Evolutionary conservation across 2,113 vertebrate genomes (phyloP).

Genomic region (Anseranas semipalmata): DNA sequence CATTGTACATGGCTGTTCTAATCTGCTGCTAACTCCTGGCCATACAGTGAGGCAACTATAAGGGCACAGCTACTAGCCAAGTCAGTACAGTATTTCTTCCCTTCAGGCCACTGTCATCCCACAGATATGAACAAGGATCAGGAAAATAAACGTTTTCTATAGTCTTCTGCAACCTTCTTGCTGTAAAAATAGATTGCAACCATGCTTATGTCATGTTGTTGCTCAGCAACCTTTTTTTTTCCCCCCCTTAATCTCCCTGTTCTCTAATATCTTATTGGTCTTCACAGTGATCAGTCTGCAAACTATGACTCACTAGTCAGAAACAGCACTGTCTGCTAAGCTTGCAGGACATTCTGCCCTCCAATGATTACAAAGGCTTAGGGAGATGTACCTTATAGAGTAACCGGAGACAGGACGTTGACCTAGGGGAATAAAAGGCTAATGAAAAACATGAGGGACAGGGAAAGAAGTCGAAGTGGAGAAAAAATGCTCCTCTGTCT

Average conservation of each 20-base stretch:
- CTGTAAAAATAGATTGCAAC: conserved; percentile 72
- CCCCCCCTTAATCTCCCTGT: conserved; percentile 2
- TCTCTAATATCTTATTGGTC: conserved; percentile 57
- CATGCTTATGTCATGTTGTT: conserved; percentile 65
- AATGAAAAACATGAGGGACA: neutral
- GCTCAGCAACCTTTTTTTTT: conserved; percentile 64
- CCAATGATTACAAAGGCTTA: neutral
- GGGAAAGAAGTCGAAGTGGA: neutral
- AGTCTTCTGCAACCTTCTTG: conserved; percentile 50
- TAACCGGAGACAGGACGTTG: neutral
- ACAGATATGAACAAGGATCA: neutral
- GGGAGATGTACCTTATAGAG: neutral
- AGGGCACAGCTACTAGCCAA: neutral
- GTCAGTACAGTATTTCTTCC: neutral
- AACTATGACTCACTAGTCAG: conserved; percentile 3
- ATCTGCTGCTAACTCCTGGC: neutral
- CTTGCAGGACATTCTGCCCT: conserved; percentile 41
- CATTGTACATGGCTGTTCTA: neutral
- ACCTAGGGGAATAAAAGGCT: neutral
- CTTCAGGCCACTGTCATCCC: neutral
- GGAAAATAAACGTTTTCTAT: conserved; percentile 26
- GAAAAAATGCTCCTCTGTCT: neutral
- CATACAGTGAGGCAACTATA: neutral
- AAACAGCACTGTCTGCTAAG: conserved; percentile 9
- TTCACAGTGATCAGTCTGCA: neutral